These are phyloP conservation scores for Ditula angustiorana DNA, from an alignment of 2,888 invertebrate species.

Conservation along the genomic window DNA sequence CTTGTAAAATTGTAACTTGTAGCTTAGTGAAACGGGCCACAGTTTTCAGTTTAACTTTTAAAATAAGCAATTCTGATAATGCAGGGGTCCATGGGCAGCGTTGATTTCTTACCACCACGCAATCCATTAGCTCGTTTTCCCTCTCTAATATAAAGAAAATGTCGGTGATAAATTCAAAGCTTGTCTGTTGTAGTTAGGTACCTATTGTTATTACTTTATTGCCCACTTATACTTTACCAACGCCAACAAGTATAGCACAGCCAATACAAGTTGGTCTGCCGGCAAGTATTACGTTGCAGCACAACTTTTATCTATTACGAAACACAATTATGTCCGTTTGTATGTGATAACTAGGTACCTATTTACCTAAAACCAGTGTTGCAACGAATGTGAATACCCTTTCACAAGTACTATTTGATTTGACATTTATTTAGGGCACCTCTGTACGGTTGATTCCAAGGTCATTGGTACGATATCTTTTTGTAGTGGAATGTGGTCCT, in stretches of 20 bases:
- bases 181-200: too few species aligned
- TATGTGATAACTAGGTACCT: constrained; percentile 34
- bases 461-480: constrained; percentile 24
- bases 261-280: constrained; percentile 4
- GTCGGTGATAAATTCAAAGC: too few species aligned
- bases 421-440: constrained; percentile 47
- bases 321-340: constrained; percentile 35
- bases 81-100: too few species aligned
- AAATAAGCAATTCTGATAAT: too few species aligned
- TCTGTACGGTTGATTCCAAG: constrained; percentile 23
- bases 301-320: constrained; percentile 39
- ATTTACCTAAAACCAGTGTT: constrained; percentile 25
- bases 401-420: constrained; percentile 36
- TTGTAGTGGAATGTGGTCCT: constrained; percentile 43
- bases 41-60: too few species aligned
- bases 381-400: constrained; percentile 37
- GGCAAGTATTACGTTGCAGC: constrained; percentile 16
- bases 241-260: constrained; percentile 2
- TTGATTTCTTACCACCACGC: too few species aligned
- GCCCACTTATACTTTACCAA: neutral
- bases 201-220: neutral
- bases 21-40: too few species aligned
- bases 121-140: too few species aligned
- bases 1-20: too few species aligned
- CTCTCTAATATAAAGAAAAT: too few species aligned